Base-by-base conservation (phyloP, 2,888 invertebrate species). In the Aromia moschata region DNA sequence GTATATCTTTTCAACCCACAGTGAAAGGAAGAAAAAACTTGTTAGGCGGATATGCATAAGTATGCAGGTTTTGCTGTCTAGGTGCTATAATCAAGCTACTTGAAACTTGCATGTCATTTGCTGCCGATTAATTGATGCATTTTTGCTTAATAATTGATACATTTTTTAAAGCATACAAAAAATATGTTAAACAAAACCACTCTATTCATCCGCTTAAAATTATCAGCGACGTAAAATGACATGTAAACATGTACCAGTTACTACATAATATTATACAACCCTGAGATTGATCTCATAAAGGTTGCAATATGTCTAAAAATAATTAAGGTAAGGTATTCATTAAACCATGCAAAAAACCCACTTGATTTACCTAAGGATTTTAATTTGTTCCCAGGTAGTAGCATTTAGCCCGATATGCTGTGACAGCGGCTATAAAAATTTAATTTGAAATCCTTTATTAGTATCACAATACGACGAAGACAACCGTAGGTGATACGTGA, bases 371-470 rank as follows among this genome's bases (percentile, higher is more conserved):
- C 4, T 25, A 25, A 5, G 7, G 25, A 7, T 25, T 25, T 25
- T 25, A 25, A 25, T 25, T 40, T 40, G n/a, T 17, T 40, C 15
- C 9, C 18, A 17, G 16, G 16, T 7, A 15, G n/a, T 17, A 11
- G 18, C 17, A 17, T 10, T 40, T 4, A 17, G n/a, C n/a, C n/a
- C 11, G 18, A 40, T 17, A 40, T 17, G 17, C 38, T 17, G 18
- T 40, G 40, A 40, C 18, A 3, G 7, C 25, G 3, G 4, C 7
- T 25, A 25, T 3, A 14, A 43, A 43, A 43, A 20, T 18, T 10
- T 41, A 41, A 18, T 41, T 41, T 41, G 18, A 12, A 41, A 18
- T 41, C 17, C 18, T 11, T 12, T 25, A 43, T 20, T 14, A 16
- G 12, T 43, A 43, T 43, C 25, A 43, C n/a, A 43, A 20, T 20